These are phyloP conservation scores for Hydrocynus forskahlii DNA, from an alignment of 2,797 vertebrate species.

Conservation along the genomic window DNA sequence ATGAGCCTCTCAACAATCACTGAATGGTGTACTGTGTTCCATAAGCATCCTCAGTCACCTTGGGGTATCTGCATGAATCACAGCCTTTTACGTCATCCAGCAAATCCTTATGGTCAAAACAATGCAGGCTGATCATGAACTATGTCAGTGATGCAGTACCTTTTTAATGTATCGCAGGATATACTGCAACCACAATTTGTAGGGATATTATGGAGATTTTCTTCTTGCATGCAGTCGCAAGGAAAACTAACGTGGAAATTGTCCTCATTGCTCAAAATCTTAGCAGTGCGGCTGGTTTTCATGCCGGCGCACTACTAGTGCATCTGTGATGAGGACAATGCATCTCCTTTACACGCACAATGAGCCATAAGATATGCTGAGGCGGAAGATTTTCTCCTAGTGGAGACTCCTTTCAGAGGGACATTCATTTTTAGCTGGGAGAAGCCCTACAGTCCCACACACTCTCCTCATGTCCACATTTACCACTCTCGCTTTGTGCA, in stretches of 20 bases:
- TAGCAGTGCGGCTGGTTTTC: background rate
- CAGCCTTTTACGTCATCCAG: background rate
- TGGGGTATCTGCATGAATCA: background rate
- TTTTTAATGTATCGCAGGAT: background rate
- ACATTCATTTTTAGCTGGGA: conserved; percentile 43
- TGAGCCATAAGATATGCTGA: conserved; percentile 48
- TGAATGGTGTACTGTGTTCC: background rate
- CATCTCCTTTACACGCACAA: conserved; percentile 40
- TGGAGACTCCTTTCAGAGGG: conserved; percentile 25
- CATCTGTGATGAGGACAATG: conserved; percentile 33
- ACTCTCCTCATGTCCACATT: background rate
- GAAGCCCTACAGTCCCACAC: conserved; percentile 7
- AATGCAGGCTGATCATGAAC: background rate
- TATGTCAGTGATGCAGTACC: background rate
- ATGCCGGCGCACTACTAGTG: background rate
- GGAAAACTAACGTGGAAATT: background rate
- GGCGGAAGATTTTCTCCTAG: conserved; percentile 37
- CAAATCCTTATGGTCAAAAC: background rate
- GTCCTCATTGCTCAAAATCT: conserved; percentile 10
- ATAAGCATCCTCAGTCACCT: background rate
- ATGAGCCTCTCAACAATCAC: background rate
- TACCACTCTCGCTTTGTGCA: background rate
- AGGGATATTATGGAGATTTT: background rate
- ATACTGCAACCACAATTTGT: background rate
- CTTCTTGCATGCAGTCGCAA: background rate